These are phyloP conservation scores for Allobates femoralis DNA, from an alignment of 2,797 vertebrate species.

Conservation along the genomic window DNA sequence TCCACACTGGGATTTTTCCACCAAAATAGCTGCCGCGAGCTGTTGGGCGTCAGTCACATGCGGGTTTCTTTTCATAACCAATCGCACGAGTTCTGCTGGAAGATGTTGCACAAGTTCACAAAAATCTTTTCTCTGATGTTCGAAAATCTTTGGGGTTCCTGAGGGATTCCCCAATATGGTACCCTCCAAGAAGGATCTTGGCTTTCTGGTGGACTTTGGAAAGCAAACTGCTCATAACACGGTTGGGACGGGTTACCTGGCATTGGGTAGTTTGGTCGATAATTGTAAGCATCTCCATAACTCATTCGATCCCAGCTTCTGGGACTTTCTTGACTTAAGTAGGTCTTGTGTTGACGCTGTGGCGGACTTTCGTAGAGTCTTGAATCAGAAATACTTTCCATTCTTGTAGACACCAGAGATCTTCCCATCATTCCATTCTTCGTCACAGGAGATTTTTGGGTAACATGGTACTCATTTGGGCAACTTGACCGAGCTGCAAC, in stretches of 20 bases:
- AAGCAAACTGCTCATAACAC: conserved; percentile 84
- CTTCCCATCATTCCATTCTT: conserved; percentile 83
- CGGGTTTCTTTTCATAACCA: conserved; percentile 93
- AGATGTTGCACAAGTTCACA: conserved; percentile 95
- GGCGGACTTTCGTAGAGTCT: conserved; percentile 86
- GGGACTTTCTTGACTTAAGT: conserved; percentile 80
- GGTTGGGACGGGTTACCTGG: conserved; percentile 76
- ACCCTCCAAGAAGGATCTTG: conserved; percentile 85
- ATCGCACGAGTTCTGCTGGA: conserved; percentile 88
- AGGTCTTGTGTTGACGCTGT: conserved; percentile 78
- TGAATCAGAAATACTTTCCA: conserved; percentile 89
- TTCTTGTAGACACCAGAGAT: conserved; percentile 82
- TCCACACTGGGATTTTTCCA: conserved; percentile 89
- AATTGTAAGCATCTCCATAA: conserved; percentile 77
- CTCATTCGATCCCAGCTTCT: conserved; percentile 83
- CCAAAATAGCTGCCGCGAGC: conserved; percentile 92
- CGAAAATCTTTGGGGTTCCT: conserved; percentile 82
- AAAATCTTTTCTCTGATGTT: conserved; percentile 90
- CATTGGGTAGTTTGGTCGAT: conserved; percentile 83
- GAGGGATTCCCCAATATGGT: conserved; percentile 76
- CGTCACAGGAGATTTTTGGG: conserved; percentile 72
- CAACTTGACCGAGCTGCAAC: conserved; percentile 86
- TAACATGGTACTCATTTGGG: conserved; percentile 83
- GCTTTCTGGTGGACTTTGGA: conserved; percentile 89
- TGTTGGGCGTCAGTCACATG: conserved; percentile 92